Evolutionary conservation across 2,797 vertebrate species (phyloP), one percentile per base, ranked within the genome.

Genomic region (Galagoides demidoff): DNA sequence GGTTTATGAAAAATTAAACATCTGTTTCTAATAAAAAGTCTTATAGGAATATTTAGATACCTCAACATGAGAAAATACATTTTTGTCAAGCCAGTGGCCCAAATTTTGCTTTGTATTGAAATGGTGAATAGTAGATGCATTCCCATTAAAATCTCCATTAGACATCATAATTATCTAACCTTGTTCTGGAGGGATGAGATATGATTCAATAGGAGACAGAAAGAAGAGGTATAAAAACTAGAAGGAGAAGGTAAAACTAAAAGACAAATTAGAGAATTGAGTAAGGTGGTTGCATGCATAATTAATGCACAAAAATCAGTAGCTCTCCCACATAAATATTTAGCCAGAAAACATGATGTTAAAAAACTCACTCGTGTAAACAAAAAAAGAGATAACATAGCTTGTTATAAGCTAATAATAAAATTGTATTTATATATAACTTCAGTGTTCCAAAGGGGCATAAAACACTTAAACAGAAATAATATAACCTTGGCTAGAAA

Each of bases 1-100:
- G 68, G 49, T 94, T 92, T 89, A 89, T 91, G 81, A 96, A 89
- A 95, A 87, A 90, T 94, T 78, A 93, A 83, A 39, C 73, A 81
- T 93, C 73, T 64, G 71, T 89, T 94, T 90, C 34, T 71, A 85
- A 94, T 87, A 90, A 79, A 93, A 94, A 90, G n/a, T 92, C 27
- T 37, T 34, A 78, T 61, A 88, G 68, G 70, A 96, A 90, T 90
- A 96, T 92, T 90, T 83, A 92, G 68, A 25, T 34, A 82, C 31
- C 29, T 52, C 93, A 59, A 68, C 0, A 0, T 61, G 57, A 70
- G 64, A 95, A 95, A 89, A 83, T 94, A 77, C 1, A 22, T 66
- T 57, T 94, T 89, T 76, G 88, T 93, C 73, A 83, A 76, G 71
- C 64, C 37, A 39, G 74, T 84, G 59, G 89, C 79, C 92, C 91